Conservation (phyloP, 2,113 vertebrate species). For the Merops nubicus region DNA sequence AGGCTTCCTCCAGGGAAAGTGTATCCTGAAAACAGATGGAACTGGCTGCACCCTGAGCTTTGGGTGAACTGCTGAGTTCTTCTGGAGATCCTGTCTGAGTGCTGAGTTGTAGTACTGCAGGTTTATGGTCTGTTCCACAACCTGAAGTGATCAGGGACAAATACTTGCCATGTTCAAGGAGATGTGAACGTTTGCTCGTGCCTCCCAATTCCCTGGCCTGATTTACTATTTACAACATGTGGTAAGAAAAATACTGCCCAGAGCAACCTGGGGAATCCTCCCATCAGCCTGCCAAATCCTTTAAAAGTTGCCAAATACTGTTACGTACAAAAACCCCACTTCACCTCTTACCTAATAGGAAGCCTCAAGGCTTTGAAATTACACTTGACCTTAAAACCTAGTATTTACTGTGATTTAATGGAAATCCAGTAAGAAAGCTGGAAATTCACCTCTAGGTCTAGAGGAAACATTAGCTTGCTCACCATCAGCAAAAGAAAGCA, state of each 20-base stretch:
- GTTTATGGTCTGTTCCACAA: background rate
- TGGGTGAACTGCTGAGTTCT: background rate
- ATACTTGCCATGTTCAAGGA: background rate
- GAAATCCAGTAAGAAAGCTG: background rate
- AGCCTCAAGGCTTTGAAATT: background rate
- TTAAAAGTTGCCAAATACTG: background rate
- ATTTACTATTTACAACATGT: background rate
- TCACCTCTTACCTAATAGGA: background rate
- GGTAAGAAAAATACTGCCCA: background rate
- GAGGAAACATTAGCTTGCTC: background rate
- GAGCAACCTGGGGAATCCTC: background rate
- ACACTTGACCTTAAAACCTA: slow-evolving; percentile 6
- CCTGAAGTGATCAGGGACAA: background rate
- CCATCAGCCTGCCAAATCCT: background rate
- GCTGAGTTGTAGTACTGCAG: background rate
- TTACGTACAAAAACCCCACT: background rate
- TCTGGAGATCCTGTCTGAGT: background rate
- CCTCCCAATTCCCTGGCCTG: background rate
- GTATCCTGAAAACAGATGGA: too few relatives aligned
- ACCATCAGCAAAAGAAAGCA: background rate
- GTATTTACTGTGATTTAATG: background rate
- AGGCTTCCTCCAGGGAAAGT: too few relatives aligned
- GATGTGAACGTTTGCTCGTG: fast-evolving
- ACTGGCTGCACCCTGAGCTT: background rate
- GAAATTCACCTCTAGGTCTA: background rate